Base-by-base conservation (phyloP, 2,797 vertebrate genomes). In the Eulemur albifrons region DNA sequence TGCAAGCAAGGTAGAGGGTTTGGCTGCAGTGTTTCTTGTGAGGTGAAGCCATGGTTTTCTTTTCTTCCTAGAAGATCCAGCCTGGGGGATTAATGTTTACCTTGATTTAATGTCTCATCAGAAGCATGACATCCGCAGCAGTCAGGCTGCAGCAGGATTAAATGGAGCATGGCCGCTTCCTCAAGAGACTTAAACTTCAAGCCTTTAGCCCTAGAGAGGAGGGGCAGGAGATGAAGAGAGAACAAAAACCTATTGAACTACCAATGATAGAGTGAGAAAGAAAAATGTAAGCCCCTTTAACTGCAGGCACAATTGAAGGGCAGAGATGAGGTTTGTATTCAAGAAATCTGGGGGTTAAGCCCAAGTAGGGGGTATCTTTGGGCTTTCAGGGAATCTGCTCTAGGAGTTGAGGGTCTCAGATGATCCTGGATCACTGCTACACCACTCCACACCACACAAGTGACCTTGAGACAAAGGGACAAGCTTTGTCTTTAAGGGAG, bases 91-190 rank as follows among this genome's bases (percentile, higher is more conserved):
- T 96, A 97, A 97, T 97, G 97, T 98, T 98, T 98, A 97, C 97
- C 96, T 98, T 98, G 98, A 98, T 98, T 98, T 98, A 99, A 98
- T 97, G 96, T 98, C 98, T 98, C 98, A 98, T 98, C 98, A 98
- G 94, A 97, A 98, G 92, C 95, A 94, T 96, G 97, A 97, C 97
- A 98, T 91, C 96, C 94, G 94, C 30, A 7, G 95, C 92, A 98
- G 94, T 87, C 93, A 87, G 96, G 93, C 95, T 97, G 96, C 1
- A 0, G 83, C 77, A 88, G 97, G 96, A 98, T 95, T 98, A 98
- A 99, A 98, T 98, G 98, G 98, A 98, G 97, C 98, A 97, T 98
- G 97, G 92, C 97, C 4, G 12, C 98, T 98, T 98, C 96, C 97
- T 98, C 96, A 98, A 97, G 96, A 95, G 96, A 98, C 97, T 98